phyloP scores from a whole-genome alignment of 2,888 invertebrate genomes.

The Quadroppia sp. region DNA sequence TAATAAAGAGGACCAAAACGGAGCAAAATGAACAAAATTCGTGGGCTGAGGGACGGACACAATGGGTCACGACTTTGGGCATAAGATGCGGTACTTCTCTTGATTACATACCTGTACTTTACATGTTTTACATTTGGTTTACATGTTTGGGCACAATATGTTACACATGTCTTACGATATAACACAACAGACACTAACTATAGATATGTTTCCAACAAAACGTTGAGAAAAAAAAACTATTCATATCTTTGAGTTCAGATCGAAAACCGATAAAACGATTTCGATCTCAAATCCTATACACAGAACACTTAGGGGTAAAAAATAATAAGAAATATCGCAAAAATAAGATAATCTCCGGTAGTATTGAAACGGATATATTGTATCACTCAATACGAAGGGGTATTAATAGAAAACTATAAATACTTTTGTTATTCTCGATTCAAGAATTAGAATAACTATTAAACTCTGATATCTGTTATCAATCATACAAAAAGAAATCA shows the following conservation, averaged over 20 bases:
- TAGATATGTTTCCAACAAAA: neutral
- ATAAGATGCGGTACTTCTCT: slow-evolving; percentile 30
- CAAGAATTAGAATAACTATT: neutral
- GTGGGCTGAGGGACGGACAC: slow-evolving; percentile 37
- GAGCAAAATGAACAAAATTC: slow-evolving; percentile 12
- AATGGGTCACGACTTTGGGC: slow-evolving; percentile 35
- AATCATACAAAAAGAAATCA: neutral
- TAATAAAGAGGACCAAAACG: neutral
- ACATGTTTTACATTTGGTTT: slow-evolving; percentile 20
- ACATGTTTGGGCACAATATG: slow-evolving; percentile 9
- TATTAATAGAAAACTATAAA: neutral
- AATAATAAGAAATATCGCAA: neutral
- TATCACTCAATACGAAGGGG: neutral
- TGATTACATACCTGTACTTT: slow-evolving; percentile 30
- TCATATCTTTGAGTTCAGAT: neutral
- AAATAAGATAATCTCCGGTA: neutral
- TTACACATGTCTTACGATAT: slow-evolving; percentile 4
- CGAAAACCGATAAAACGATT: neutral
- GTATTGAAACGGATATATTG: slow-evolving; percentile 9
- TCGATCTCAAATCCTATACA: neutral
- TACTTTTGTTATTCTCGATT: neutral
- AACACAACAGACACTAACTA: neutral
- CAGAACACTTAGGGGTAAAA: neutral
- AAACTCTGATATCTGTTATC: neutral
- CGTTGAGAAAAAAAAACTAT: neutral